These are phyloP conservation scores for Gopherus flavomarginatus DNA, from an alignment of 2,113 vertebrate genomes.

Conservation along the genomic window DNA sequence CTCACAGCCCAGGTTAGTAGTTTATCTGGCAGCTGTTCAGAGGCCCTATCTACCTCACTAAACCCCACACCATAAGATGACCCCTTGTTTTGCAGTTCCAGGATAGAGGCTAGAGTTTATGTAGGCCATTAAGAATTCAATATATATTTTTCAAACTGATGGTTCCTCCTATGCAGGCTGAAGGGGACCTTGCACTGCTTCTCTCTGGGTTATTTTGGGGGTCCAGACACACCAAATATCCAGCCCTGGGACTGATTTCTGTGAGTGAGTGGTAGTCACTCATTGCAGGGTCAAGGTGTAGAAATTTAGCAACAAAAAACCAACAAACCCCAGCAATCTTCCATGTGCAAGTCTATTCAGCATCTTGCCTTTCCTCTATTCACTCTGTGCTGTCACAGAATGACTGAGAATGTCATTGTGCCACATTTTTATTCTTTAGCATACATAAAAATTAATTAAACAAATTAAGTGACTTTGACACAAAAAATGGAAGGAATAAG, in stretches of 20 bases:
- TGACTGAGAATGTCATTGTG: accelerated
- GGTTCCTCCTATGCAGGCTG: background rate
- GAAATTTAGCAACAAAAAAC: too few relatives aligned
- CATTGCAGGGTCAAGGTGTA: accelerated
- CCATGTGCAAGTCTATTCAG: background rate
- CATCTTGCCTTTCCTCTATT: background rate
- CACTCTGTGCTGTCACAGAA: background rate
- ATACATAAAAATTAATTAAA: accelerated
- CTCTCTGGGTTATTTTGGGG: background rate
- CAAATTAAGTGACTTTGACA: background rate
- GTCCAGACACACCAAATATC: background rate
- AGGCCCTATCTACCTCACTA: background rate
- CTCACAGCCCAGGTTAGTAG: background rate
- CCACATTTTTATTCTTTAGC: accelerated
- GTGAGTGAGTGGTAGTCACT: accelerated
- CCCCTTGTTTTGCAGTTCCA: background rate
- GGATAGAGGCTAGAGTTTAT: background rate
- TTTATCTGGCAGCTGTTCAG: accelerated
- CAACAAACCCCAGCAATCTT: background rate
- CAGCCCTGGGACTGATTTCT: too few relatives aligned
- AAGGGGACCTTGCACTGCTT: too few relatives aligned
- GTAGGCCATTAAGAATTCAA: too few relatives aligned
- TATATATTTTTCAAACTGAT: background rate
- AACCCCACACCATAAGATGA: background rate
- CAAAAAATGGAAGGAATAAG: background rate